A percentile compares a stretch with the other conserved stretches of the same genome.
These are phyloP conservation scores for Spizaetus ornatus DNA, from an alignment of 2,113 vertebrate species.

Conservation along the genomic window DNA sequence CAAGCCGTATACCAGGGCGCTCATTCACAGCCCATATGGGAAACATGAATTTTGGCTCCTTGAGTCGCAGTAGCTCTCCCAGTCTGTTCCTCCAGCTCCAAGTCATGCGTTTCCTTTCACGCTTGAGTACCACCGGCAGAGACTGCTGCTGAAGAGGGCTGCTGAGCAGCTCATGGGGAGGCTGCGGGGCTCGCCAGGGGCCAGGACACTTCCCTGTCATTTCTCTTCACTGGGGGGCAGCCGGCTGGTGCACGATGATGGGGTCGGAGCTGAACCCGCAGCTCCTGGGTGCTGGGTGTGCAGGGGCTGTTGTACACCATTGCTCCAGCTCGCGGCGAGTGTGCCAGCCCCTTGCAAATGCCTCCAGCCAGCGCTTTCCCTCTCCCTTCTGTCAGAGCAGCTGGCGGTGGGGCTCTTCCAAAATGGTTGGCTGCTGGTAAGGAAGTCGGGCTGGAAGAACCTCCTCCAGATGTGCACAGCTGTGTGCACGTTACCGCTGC, in stretches of 20 bases:
- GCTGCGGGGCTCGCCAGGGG: rapidly evolving
- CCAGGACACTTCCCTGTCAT: neutral
- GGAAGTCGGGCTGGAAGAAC: neutral
- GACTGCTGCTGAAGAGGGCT: neutral
- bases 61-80: neutral
- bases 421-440: neutral
- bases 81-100: neutral
- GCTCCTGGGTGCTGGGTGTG: neutral
- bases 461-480: constrained; percentile 25
- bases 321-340: rapidly evolving
- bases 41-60: neutral
- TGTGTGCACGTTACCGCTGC: neutral
- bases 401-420: neutral
- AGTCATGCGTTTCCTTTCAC: neutral
- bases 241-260: rapidly evolving
- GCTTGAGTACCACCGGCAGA: neutral
- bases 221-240: rapidly evolving
- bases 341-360: neutral
- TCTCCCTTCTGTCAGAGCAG: neutral
- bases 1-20: neutral
- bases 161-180: neutral
- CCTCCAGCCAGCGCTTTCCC: neutral
- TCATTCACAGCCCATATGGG: neutral
- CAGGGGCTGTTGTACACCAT: rapidly evolving
- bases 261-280: neutral